Evolutionary conservation across 2,888 invertebrate species (phyloP).

Genomic region (Carcina quercana): DNA sequence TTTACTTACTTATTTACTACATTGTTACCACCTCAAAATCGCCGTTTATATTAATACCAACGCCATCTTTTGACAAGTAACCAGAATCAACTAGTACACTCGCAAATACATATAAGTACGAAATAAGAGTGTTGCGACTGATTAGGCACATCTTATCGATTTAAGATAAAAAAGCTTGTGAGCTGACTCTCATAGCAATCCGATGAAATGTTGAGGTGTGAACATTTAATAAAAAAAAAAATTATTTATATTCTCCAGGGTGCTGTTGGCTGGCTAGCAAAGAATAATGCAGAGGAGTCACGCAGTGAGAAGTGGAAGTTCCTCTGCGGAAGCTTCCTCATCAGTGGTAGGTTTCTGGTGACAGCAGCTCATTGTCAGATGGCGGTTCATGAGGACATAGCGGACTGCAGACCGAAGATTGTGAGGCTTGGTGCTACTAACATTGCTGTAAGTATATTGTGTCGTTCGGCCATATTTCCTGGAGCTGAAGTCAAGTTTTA

Average conservation of each 20-base stretch:
- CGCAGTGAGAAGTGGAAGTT: conserved; percentile 20
- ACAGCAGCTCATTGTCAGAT: conserved; percentile 77
- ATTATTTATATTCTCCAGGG: conserved; percentile 16
- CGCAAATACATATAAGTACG: not conserved
- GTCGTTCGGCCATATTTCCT: too few species aligned
- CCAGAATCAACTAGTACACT: not conserved
- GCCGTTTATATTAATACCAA: too few species aligned
- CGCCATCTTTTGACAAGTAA: too few species aligned
- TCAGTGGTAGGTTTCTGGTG: conserved; percentile 74
- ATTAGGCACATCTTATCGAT: too few species aligned
- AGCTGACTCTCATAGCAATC: too few species aligned
- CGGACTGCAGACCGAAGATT: conserved; percentile 17
- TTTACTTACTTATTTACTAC: too few species aligned
- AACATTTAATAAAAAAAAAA: not conserved
- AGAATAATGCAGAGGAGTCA: too few species aligned
- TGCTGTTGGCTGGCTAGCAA: conserved; percentile 22
- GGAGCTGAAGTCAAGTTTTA: too few species aligned
- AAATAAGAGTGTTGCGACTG: too few species aligned
- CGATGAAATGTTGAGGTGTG: not conserved
- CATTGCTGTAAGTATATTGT: conserved; percentile 15
- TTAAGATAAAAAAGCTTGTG: too few species aligned
- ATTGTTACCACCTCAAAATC: too few species aligned
- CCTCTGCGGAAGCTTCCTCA: conserved; percentile 75
- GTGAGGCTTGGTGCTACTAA: conserved; percentile 22
- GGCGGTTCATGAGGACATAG: conserved; percentile 9